These are phyloP conservation scores for Psammodynastes pulverulentus DNA, from an alignment of 2,113 vertebrate species.

Conservation along the genomic window DNA sequence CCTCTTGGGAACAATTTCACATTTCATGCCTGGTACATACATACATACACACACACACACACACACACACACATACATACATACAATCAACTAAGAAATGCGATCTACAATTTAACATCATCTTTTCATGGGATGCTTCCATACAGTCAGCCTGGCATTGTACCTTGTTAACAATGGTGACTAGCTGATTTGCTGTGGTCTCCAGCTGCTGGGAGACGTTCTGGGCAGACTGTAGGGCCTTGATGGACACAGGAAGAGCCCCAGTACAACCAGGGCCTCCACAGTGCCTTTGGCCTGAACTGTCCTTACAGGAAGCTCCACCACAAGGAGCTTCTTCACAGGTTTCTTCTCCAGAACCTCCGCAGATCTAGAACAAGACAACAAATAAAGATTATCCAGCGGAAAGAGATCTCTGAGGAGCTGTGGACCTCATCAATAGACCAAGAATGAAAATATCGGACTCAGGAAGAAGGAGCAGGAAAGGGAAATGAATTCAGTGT, in stretches of 20 bases:
- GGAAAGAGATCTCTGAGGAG: neutral
- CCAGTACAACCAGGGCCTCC: constrained; percentile 73
- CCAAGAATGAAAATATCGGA: neutral
- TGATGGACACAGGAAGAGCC: constrained; percentile 66
- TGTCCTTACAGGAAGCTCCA: constrained; percentile 76
- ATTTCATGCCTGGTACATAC: too few species aligned
- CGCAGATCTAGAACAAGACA: constrained; percentile 56
- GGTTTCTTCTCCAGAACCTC: constrained; percentile 41
- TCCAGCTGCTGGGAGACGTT: constrained; percentile 67
- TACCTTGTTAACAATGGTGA: constrained; percentile 74
- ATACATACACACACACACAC: too few species aligned
- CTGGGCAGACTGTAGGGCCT: constrained; percentile 56
- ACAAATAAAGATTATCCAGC: neutral
- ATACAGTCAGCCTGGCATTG: neutral
- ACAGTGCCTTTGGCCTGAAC: constrained; percentile 61
- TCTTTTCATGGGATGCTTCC: neutral
- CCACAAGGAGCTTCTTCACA: constrained; percentile 72
- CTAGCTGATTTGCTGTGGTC: constrained; percentile 63
- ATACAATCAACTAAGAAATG: neutral
- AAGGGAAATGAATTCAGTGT: neutral
- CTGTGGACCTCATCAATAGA: neutral
- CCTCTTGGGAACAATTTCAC: too few species aligned
- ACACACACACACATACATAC: too few species aligned
- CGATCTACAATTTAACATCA: neutral
- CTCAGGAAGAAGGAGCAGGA: neutral